A percentile compares a stretch with the other conserved stretches of the same genome.
Evolutionary conservation across 1,140 invertebrate species (phyloP).

Genomic region (Harpegnathos saltator): DNA sequence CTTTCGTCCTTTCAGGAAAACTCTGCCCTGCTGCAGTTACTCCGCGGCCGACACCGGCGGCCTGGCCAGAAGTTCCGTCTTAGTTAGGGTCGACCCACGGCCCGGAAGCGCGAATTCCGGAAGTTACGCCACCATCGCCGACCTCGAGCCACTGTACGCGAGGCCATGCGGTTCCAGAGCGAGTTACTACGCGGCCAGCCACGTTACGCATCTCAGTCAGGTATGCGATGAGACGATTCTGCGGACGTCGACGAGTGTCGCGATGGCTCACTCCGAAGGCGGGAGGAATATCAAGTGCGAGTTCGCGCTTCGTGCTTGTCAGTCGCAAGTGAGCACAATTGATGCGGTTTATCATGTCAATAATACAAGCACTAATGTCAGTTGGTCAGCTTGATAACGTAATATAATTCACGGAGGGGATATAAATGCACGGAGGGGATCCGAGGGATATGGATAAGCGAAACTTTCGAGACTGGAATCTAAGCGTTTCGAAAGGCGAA

Average conservation of each 20-base stretch:
- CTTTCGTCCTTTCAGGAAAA: slow-evolving; percentile 80
- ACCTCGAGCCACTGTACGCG: slow-evolving; percentile 88
- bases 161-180: slow-evolving; percentile 86
- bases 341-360: too few species aligned
- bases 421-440: too few species aligned
- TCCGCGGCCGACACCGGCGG: slow-evolving; percentile 83
- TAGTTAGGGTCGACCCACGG: slow-evolving; percentile 89
- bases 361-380: too few species aligned
- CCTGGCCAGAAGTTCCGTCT: slow-evolving; percentile 86
- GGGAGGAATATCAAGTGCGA: too few species aligned
- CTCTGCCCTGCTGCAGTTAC: slow-evolving; percentile 84
- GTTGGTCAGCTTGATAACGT: too few species aligned
- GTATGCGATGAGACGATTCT: slow-evolving; percentile 78
- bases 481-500: too few species aligned
- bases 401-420: too few species aligned
- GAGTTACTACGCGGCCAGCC: slow-evolving; percentile 88
- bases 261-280: too few species aligned
- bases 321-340: too few species aligned
- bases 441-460: too few species aligned
- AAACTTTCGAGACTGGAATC: too few species aligned
- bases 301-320: too few species aligned
- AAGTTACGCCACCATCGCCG: slow-evolving; percentile 93
- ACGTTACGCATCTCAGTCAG: slow-evolving; percentile 87
- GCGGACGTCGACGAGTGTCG: background rate
- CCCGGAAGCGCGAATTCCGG: slow-evolving; percentile 91